phyloP scores from a whole-genome alignment of 2,113 vertebrate species.

The Monarcha castaneiventris region DNA sequence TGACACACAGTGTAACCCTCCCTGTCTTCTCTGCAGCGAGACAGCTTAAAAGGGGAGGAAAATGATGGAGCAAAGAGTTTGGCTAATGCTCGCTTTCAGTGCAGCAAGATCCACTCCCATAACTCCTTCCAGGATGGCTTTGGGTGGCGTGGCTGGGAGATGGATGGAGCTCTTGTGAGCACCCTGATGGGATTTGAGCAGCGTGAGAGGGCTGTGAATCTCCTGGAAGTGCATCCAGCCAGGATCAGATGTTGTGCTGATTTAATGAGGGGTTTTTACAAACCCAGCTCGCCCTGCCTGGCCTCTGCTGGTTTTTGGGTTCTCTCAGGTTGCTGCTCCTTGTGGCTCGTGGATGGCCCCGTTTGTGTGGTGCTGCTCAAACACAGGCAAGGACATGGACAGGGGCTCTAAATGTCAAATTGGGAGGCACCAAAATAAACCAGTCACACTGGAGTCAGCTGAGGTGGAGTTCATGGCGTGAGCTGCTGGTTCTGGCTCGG shows the following conservation, averaged over 20 bases:
- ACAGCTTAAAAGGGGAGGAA: conserved; percentile 39
- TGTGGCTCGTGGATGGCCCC: background rate
- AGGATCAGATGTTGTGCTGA: background rate
- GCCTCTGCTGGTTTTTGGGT: background rate
- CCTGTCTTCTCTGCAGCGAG: background rate
- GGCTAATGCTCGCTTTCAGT: background rate
- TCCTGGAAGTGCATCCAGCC: background rate
- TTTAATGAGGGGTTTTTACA: background rate
- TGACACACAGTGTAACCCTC: background rate
- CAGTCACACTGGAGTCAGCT: background rate
- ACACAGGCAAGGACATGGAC: background rate
- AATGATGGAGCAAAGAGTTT: background rate
- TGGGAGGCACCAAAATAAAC: background rate
- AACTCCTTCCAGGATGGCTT: background rate
- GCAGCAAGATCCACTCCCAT: background rate
- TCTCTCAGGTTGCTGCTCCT: background rate
- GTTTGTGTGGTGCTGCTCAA: background rate
- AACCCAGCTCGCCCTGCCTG: background rate
- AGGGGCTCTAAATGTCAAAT: background rate
- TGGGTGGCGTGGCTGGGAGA: conserved; percentile 25
- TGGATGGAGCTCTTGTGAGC: conserved; percentile 6
- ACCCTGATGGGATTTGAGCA: background rate
- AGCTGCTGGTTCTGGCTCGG: rapidly evolving
- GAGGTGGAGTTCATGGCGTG: background rate
- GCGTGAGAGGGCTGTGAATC: conserved; percentile 6